Conservation (phyloP, 2,113 vertebrate genomes). For the Phodopus roborovskii region DNA sequence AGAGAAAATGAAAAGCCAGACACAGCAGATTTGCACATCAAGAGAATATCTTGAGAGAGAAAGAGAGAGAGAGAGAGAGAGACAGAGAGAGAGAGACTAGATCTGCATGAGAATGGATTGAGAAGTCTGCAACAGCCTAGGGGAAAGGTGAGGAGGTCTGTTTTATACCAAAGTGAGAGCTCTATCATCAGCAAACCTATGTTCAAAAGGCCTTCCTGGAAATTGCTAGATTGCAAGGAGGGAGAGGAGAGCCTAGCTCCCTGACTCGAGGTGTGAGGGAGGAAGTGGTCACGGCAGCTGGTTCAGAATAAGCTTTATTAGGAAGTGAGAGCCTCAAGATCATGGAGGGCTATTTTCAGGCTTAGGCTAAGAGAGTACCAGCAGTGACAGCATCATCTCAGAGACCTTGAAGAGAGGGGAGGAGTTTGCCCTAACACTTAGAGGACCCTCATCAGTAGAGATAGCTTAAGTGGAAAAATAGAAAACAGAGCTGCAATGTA, state of each 20-base stretch:
- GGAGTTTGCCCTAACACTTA: not conserved
- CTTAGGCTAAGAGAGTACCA: not conserved
- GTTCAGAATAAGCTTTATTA: not conserved
- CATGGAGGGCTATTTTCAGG: not conserved
- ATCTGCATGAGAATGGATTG: slow-evolving; percentile 10
- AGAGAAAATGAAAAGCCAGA: slow-evolving; percentile 18
- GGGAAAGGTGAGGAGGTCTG: not conserved
- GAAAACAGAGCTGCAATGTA: not conserved
- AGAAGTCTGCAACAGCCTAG: not conserved
- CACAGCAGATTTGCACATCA: not conserved
- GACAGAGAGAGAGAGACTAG: not conserved
- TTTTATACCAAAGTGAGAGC: not conserved
- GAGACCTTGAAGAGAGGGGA: not conserved
- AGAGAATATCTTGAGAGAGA: not conserved
- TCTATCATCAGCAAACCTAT: not conserved
- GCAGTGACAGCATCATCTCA: not conserved
- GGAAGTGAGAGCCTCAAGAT: not conserved
- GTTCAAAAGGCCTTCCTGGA: not conserved
- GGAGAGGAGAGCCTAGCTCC: not conserved
- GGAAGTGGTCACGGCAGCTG: not conserved
- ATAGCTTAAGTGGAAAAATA: not conserved
- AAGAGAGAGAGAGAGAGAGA: not conserved
- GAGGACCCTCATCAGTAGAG: not conserved
- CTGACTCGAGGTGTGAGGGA: not conserved
- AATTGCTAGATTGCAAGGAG: not conserved